Percentiles rank a stretch among this genome's conserved stretches.
Evolutionary conservation across 2,113 vertebrate genomes (phyloP).

Genomic region (Fulmarus glacialis): DNA sequence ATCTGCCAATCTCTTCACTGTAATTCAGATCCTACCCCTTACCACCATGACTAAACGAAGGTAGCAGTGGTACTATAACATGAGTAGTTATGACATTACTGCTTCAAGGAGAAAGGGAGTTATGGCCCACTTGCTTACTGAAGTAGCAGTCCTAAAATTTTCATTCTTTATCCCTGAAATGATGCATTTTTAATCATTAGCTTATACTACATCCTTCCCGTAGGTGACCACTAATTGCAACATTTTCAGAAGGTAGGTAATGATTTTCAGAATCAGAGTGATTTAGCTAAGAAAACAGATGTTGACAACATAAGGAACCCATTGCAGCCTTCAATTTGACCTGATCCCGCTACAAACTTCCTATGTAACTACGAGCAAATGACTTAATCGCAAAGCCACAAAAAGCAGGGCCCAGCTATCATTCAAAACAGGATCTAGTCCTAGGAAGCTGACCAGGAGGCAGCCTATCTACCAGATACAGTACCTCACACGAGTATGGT

Average conservation of each 20-base stretch:
- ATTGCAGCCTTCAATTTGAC: neutral
- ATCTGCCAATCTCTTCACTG: neutral
- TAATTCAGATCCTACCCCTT: neutral
- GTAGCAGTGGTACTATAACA: neutral
- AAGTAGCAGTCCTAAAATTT: neutral
- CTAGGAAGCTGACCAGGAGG: neutral
- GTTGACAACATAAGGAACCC: neutral
- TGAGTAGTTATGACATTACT: neutral
- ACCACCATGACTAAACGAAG: neutral
- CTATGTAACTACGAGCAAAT: neutral
- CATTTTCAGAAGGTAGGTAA: neutral
- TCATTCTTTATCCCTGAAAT: neutral
- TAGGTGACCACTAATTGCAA: neutral
- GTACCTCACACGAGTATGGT: rapidly evolving
- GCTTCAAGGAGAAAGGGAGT: neutral
- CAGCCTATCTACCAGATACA: neutral
- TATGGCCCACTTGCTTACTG: neutral
- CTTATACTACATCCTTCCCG: neutral
- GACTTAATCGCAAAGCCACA: neutral
- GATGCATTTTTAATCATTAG: neutral
- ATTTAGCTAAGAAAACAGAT: neutral
- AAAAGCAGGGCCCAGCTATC: neutral
- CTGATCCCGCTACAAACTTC: neutral
- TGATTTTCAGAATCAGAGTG: neutral
- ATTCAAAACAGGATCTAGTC: neutral